Evolutionary conservation across 2,113 vertebrate species (phyloP).

Genomic region (Pelodiscus sinensis): DNA sequence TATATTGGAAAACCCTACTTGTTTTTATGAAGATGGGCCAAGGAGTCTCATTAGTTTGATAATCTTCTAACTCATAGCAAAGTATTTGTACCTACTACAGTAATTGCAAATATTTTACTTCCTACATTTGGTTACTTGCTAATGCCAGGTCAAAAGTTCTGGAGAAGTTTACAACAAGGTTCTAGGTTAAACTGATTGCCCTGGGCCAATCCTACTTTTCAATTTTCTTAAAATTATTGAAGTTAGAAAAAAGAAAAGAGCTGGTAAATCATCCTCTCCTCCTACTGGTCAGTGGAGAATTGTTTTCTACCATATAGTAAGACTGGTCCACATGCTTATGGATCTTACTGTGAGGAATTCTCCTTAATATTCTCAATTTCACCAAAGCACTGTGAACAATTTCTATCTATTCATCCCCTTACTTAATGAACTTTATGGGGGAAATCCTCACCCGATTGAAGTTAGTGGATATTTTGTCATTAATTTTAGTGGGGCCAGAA

Average conservation of each 20-base stretch:
- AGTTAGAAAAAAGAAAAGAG: not conserved
- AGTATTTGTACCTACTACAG: not conserved
- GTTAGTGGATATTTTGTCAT: no score
- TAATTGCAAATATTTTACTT: not conserved
- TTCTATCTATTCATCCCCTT: no score
- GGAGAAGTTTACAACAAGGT: not conserved
- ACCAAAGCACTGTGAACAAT: no score
- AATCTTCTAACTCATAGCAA: not conserved
- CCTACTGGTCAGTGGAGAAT: not conserved
- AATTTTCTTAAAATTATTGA: not conserved
- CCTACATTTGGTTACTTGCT: not conserved
- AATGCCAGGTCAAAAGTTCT: not conserved
- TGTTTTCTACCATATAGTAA: no score
- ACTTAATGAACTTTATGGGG: no score
- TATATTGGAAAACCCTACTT: not conserved
- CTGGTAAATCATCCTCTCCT: rapidly evolving
- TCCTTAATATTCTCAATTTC: no score
- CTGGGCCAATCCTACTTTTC: not conserved
- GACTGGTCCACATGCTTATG: no score
- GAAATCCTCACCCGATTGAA: no score
- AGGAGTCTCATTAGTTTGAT: not conserved
- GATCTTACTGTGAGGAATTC: no score
- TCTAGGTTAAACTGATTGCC: not conserved
- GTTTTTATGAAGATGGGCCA: not conserved
- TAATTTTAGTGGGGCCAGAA: no score